Evolutionary conservation across 2,797 vertebrate genomes (phyloP).

Genomic region (Distichodus sexfasciatus): DNA sequence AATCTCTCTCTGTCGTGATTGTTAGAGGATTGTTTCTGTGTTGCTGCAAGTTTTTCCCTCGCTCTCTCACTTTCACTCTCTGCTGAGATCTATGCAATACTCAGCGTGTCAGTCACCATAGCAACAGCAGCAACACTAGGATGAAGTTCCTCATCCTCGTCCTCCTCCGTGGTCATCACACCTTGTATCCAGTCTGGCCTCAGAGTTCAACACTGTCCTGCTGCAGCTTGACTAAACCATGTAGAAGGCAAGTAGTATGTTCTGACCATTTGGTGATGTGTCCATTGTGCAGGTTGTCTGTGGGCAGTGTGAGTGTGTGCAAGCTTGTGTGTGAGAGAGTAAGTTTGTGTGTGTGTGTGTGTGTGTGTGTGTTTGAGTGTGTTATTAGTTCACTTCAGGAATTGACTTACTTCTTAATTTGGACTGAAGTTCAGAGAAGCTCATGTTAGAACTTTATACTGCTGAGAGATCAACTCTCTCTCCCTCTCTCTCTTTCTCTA

Average conservation of each 20-base stretch:
- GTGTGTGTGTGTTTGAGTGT: neutral
- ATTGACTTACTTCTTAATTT: neutral
- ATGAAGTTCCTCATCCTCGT: too few species aligned
- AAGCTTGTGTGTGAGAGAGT: too few species aligned
- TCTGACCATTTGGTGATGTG: neutral
- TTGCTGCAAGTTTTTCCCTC: neutral
- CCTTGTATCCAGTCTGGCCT: neutral
- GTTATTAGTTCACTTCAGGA: neutral
- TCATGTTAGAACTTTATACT: neutral
- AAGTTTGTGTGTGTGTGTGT: neutral
- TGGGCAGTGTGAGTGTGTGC: neutral
- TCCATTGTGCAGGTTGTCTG: neutral
- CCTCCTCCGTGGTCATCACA: constrained; percentile 12
- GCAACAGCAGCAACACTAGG: constrained; percentile 28
- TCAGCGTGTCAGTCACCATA: constrained; percentile 43
- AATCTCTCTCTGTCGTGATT: too few species aligned
- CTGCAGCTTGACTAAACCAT: neutral
- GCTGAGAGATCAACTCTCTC: neutral
- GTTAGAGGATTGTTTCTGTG: too few species aligned
- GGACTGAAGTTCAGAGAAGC: neutral
- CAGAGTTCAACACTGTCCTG: neutral
- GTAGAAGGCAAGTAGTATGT: neutral
- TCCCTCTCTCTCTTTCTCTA: neutral
- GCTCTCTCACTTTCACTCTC: neutral
- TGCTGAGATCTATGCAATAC: constrained; percentile 9